Percentiles rank a stretch among this genome's conserved stretches.
These are phyloP conservation scores for Bradypus variegatus DNA, from an alignment of 2,797 vertebrate species.

Conservation along the genomic window DNA sequence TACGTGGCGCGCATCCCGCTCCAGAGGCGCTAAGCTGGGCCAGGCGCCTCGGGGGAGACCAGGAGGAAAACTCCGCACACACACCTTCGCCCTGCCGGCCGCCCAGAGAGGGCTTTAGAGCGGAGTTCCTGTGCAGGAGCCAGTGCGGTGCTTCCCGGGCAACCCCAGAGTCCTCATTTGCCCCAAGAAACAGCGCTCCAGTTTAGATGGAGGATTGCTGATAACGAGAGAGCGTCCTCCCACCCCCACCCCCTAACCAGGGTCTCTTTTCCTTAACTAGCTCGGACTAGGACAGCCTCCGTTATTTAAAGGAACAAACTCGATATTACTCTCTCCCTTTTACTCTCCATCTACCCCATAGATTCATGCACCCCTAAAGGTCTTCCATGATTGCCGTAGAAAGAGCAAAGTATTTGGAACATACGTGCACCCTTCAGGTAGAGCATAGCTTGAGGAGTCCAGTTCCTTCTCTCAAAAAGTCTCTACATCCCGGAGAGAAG, in stretches of 20 bases:
- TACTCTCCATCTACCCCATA: background rate
- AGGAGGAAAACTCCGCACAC: background rate
- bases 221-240: no score
- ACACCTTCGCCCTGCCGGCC: background rate
- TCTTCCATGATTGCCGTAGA: background rate
- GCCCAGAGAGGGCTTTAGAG: background rate
- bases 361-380: background rate
- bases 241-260: background rate
- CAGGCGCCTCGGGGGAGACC: accelerated
- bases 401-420: slow-evolving; percentile 63
- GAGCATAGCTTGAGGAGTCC: slow-evolving; percentile 96
- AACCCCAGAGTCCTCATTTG: background rate
- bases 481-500: slow-evolving; percentile 67
- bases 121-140: accelerated
- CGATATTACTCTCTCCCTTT: background rate
- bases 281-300: background rate
- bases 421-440: slow-evolving; percentile 97
- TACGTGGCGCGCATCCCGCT: background rate
- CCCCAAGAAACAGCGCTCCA: background rate
- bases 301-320: background rate
- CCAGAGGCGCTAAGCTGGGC: background rate
- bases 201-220: background rate
- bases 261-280: background rate
- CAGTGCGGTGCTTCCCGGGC: background rate
- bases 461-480: slow-evolving; percentile 88